phyloP scores from a whole-genome alignment of 2,113 vertebrate genomes.

The Miniopterus natalensis region DNA sequence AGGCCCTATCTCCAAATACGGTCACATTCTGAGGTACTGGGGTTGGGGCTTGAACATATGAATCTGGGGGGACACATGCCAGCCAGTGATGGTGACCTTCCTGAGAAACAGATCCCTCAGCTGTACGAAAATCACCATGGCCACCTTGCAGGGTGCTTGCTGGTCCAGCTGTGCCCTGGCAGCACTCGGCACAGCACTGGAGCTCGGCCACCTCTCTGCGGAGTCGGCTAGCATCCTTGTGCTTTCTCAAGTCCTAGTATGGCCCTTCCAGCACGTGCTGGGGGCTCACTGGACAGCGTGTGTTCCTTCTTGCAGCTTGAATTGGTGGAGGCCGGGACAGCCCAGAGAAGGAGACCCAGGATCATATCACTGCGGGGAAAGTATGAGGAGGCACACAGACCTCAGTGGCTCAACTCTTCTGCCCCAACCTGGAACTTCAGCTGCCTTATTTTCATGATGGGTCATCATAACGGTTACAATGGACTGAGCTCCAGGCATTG shows the following conservation, averaged over 20 bases:
- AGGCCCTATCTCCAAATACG: background rate
- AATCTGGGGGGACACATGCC: background rate
- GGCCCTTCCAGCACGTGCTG: background rate
- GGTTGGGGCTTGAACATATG: background rate
- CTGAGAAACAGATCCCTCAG: background rate
- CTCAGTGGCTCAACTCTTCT: background rate
- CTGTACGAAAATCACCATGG: background rate
- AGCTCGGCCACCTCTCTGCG: accelerated
- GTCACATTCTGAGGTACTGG: background rate
- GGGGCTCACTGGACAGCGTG: background rate
- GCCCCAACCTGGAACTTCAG: background rate
- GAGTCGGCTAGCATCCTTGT: background rate
- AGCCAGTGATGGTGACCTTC: background rate
- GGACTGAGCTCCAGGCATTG: background rate
- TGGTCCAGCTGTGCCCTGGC: background rate
- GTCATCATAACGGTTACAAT: background rate
- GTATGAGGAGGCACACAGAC: background rate
- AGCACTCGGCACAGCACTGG: background rate
- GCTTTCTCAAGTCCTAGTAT: background rate
- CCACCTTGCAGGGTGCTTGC: background rate
- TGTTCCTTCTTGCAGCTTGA: background rate
- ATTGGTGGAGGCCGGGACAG: background rate
- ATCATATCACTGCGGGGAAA: background rate
- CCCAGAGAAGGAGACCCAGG: background rate
- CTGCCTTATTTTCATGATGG: background rate